Percentiles rank a stretch among this genome's conserved stretches.
These are phyloP conservation scores for Aphis craccivora DNA, from an alignment of 1,140 invertebrate species.

Conservation along the genomic window DNA sequence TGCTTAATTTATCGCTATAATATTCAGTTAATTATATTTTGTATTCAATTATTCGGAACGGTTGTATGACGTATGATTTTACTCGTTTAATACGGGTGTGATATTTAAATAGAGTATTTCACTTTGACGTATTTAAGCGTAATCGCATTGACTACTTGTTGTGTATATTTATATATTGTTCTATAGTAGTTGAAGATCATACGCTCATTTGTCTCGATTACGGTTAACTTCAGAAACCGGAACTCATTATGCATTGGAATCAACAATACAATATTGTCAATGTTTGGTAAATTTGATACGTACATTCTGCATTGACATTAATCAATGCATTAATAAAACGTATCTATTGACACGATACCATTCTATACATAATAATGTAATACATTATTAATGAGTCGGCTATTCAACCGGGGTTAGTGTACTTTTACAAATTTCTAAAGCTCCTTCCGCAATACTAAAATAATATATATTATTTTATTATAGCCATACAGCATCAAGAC, in stretches of 20 bases:
- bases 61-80: too few relatives aligned
- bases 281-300: background rate
- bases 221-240: background rate
- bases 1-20: too few relatives aligned
- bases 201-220: background rate
- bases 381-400: background rate
- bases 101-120: background rate
- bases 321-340: background rate
- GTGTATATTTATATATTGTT: background rate
- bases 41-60: too few relatives aligned
- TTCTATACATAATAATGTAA: background rate
- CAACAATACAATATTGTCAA: background rate
- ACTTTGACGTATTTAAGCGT: background rate
- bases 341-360: background rate
- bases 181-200: background rate
- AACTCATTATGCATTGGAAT: background rate
- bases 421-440: background rate
- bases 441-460: background rate
- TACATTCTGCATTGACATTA: background rate
- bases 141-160: background rate
- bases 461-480: constrained; percentile 16
- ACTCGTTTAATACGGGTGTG: too few relatives aligned
- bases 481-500: background rate
- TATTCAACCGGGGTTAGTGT: background rate
- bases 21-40: too few relatives aligned